phyloP scores from a whole-genome alignment of 2,888 invertebrate species.

The Drosophila nr. perissopoda region DNA sequence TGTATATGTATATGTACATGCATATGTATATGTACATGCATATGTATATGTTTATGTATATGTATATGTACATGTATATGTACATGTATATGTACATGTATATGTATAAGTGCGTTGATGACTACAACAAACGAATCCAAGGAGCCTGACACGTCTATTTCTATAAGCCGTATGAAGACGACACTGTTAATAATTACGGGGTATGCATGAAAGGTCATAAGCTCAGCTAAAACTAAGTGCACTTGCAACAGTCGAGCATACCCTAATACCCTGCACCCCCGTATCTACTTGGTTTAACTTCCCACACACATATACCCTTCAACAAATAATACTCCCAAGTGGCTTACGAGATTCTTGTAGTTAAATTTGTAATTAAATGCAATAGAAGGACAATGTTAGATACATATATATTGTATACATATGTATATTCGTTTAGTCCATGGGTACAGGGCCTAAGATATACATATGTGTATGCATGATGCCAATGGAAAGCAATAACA shows the following conservation, averaged over 20 bases:
- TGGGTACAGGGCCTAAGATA: constrained; percentile 43
- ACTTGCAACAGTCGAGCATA: constrained; percentile 11
- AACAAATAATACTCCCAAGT: background rate
- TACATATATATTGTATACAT: background rate
- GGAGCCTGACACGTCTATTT: constrained; percentile 43
- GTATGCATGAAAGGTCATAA: constrained; percentile 3
- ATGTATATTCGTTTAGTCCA: constrained; percentile 2
- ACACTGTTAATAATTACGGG: constrained; percentile 5
- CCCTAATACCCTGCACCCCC: constrained; percentile 23
- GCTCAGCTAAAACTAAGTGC: background rate
- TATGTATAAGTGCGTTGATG: constrained; percentile 16
- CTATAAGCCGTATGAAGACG: constrained; percentile 1
- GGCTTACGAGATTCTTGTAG: background rate
- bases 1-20: background rate
- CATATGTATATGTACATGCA: background rate
- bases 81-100: background rate
- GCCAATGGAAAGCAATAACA: constrained; percentile 59
- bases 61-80: background rate
- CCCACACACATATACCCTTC: background rate
- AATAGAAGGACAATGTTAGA: background rate
- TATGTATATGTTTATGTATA: background rate
- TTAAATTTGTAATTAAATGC: background rate
- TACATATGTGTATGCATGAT: constrained; percentile 21
- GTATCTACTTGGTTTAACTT: background rate
- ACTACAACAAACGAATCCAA: constrained; percentile 8